phyloP scores from a whole-genome alignment of 2,113 vertebrate genomes.

The Cinclus cinclus region DNA sequence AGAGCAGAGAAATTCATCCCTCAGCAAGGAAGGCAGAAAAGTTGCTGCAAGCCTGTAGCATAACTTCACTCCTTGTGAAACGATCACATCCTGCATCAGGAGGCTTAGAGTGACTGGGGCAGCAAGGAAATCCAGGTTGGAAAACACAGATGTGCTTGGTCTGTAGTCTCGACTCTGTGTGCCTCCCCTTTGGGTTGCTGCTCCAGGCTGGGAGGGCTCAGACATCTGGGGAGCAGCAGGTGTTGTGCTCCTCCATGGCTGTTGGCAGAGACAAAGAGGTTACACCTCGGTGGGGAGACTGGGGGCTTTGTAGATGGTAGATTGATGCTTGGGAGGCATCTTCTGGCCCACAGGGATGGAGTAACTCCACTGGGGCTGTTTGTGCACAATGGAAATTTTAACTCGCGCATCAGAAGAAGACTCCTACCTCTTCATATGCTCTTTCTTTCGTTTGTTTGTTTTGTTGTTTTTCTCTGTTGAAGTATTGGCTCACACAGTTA shows the following conservation, averaged over 20 bases:
- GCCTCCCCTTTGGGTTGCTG: neutral
- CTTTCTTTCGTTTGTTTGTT: too few relatives aligned
- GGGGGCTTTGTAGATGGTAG: too few relatives aligned
- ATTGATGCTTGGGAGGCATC: neutral
- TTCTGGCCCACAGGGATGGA: neutral
- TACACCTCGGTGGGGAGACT: accelerated
- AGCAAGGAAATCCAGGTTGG: neutral
- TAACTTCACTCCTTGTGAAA: neutral
- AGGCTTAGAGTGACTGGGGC: neutral
- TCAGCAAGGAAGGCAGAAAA: neutral
- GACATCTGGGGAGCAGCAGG: neutral
- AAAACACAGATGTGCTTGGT: neutral
- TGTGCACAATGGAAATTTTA: neutral
- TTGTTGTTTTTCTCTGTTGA: neutral
- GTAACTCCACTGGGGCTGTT: neutral
- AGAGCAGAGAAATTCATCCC: neutral
- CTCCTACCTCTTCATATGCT: neutral
- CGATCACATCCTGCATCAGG: accelerated
- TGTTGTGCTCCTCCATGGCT: accelerated
- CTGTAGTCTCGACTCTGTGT: neutral
- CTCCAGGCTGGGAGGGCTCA: neutral
- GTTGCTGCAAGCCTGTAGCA: neutral
- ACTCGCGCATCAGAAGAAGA: neutral
- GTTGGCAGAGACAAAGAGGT: neutral
- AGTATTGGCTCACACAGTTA: neutral